Evolutionary conservation across 2,113 vertebrate genomes (phyloP).

Genomic region (Hippocampus abdominalis): DNA sequence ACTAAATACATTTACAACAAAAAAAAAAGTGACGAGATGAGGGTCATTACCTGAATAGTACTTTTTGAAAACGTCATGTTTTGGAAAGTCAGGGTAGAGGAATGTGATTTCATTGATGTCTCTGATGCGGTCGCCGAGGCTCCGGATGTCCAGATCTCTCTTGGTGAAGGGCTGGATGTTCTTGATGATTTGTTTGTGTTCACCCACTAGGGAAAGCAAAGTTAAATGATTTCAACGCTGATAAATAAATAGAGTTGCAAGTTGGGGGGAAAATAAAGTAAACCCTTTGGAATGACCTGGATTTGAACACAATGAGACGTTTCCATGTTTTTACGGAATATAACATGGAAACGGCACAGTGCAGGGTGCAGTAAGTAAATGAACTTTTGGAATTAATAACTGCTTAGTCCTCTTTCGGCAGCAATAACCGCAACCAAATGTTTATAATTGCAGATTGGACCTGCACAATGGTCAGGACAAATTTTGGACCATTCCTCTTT

Average conservation of each 20-base stretch:
- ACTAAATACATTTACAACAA: neutral
- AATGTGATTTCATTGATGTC: constrained; percentile 82
- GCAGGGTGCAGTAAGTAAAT: too few species aligned
- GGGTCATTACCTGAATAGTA: constrained; percentile 81
- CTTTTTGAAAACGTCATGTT: constrained; percentile 83
- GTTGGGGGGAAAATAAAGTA: neutral
- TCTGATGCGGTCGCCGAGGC: constrained; percentile 85
- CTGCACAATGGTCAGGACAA: too few species aligned
- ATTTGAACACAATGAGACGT: neutral
- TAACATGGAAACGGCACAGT: too few species aligned
- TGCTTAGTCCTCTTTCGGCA: too few species aligned
- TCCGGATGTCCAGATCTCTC: constrained; percentile 86
- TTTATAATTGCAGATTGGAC: too few species aligned
- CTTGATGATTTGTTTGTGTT: constrained; percentile 78
- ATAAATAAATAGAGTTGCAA: neutral
- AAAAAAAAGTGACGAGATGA: neutral
- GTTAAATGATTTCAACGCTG: neutral
- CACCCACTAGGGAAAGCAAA: neutral
- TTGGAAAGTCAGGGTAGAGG: constrained; percentile 81
- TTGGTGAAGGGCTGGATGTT: constrained; percentile 95
- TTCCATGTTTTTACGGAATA: too few species aligned
- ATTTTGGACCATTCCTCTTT: too few species aligned
- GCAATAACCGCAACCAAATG: too few species aligned
- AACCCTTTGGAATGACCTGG: neutral
- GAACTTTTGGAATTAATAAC: too few species aligned